Percentiles rank a stretch among this genome's conserved stretches.
Conservation (phyloP, 2,113 vertebrate species). For the Syngnathus typhle region DNA sequence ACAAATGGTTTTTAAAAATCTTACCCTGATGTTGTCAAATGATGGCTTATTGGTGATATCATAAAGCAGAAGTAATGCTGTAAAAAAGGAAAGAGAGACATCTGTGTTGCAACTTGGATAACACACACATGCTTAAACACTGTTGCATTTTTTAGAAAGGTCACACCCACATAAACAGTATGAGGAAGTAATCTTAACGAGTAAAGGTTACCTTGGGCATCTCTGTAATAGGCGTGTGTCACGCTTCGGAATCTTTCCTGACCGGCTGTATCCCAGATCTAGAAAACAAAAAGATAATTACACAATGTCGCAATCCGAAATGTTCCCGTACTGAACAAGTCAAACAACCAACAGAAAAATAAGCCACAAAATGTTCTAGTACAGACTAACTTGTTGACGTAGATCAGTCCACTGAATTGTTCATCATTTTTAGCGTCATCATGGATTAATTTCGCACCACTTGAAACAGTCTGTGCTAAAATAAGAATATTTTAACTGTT, state of each 20-base stretch:
- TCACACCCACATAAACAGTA: conserved; percentile 4
- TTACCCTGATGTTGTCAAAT: conserved; percentile 94
- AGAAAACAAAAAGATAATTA: conserved; percentile 42
- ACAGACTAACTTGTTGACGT: not conserved
- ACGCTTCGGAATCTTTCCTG: conserved; percentile 97
- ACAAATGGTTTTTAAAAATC: conserved; percentile 21
- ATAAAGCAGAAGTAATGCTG: conserved; percentile 92
- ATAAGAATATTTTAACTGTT: not conserved
- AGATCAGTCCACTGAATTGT: not conserved
- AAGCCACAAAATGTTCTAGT: not conserved
- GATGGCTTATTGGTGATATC: conserved; percentile 94
- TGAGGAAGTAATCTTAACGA: conserved; percentile 26
- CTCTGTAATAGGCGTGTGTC: conserved; percentile 96
- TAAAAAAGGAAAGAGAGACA: conserved; percentile 28
- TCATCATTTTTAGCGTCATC: not conserved
- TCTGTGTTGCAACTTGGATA: not conserved
- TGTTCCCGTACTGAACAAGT: conserved; percentile 3
- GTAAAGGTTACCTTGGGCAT: conserved; percentile 84
- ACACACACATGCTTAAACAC: conserved; percentile 7
- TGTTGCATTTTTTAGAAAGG: conserved; percentile 1
- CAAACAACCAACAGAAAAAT: not conserved
- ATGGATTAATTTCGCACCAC: not conserved
- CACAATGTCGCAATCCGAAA: conserved; percentile 13
- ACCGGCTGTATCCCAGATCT: conserved; percentile 99
- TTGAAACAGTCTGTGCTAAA: not conserved